Evolutionary conservation across 2,113 vertebrate species (phyloP).

Genomic region (Lutjanus erythropterus): DNA sequence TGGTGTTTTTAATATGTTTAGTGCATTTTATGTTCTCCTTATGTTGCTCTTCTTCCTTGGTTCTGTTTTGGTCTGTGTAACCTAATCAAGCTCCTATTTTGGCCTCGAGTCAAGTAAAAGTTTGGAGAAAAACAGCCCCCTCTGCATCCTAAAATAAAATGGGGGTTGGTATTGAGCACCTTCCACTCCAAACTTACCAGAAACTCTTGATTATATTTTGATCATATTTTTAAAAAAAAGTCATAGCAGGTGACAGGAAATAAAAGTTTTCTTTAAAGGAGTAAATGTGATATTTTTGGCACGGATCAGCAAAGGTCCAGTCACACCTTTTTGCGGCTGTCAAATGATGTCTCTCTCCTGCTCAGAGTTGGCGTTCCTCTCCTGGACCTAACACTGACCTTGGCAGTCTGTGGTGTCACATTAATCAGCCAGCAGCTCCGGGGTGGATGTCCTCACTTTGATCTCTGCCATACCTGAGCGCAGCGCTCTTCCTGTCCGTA

Average conservation of each 20-base stretch:
- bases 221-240: constrained; percentile 11
- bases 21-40: neutral
- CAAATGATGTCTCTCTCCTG: constrained; percentile 41
- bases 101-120: neutral
- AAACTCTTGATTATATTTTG: neutral
- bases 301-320: neutral
- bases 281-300: constrained; percentile 15
- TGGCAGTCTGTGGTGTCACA: constrained; percentile 34
- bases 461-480: constrained; percentile 43
- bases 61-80: neutral
- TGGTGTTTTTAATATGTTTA: neutral
- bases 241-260: neutral
- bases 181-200: neutral
- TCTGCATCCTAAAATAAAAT: neutral
- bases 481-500: neutral
- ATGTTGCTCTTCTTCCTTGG: neutral
- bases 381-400: constrained; percentile 38
- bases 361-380: constrained; percentile 20
- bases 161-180: neutral
- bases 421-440: constrained; percentile 41
- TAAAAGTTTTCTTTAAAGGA: neutral
- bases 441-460: constrained; percentile 45
- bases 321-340: constrained; percentile 30
- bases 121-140: neutral
- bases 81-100: neutral